Conservation (phyloP, 2,888 invertebrate genomes). For the Stictocephala bisonia region DNA sequence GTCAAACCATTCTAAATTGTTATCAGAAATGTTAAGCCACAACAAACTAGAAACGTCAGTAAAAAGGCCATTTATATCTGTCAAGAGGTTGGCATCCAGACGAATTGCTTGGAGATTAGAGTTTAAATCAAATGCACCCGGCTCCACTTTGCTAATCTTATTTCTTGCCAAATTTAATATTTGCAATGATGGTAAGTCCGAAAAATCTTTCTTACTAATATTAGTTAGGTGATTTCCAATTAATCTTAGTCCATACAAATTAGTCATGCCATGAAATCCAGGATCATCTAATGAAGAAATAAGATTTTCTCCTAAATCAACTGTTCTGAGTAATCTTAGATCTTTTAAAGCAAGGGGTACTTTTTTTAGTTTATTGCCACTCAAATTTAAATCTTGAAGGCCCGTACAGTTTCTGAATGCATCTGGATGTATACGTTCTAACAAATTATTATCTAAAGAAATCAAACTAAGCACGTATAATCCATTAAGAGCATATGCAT, state of each 20-base stretch:
- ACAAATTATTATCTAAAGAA: conserved; percentile 86
- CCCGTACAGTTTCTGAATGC: conserved; percentile 92
- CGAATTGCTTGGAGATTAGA: conserved; percentile 86
- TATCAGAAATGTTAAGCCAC: conserved; percentile 93
- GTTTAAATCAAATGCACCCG: conserved; percentile 83
- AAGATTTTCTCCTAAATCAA: conserved; percentile 92
- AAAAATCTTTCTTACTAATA: conserved; percentile 82
- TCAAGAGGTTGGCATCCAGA: conserved; percentile 85
- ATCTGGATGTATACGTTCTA: conserved; percentile 86
- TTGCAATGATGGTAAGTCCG: conserved; percentile 83
- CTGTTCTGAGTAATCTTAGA: conserved; percentile 85
- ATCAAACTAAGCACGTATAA: conserved; percentile 86
- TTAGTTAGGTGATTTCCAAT: conserved; percentile 89
- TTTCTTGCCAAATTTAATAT: conserved; percentile 91
- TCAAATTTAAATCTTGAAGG: conserved; percentile 89
- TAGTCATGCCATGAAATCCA: conserved; percentile 85
- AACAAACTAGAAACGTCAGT: conserved; percentile 83
- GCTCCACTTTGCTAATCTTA: conserved; percentile 80
- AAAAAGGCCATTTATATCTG: conserved; percentile 86
- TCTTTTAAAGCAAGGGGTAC: conserved; percentile 86
- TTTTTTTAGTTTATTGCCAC: conserved; percentile 84
- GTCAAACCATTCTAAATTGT: conserved; percentile 89
- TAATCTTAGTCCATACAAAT: conserved; percentile 87
- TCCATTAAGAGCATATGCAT: conserved; percentile 88
- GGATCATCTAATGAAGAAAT: conserved; percentile 84